Base-by-base conservation (phyloP, 1,140 invertebrate genomes). In the Hyles vespertilio region DNA sequence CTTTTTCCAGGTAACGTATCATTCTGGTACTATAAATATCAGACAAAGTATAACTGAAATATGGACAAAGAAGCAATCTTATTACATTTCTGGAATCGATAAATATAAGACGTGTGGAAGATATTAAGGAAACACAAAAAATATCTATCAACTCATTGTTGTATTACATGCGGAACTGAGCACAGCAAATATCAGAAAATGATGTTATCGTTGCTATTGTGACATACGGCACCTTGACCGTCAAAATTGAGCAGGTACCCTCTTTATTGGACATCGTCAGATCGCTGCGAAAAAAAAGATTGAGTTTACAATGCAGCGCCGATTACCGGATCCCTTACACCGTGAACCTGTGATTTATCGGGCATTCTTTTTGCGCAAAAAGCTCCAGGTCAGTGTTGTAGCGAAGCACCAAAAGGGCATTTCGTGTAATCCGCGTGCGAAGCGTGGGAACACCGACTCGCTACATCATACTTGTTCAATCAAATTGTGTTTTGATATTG, bases 391-490 rank as follows among this genome's bases (percentile, higher is more conserved):
- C 78, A 86, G 81, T 76, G 70, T 76, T 56, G 70, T 44, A 74
- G 61, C 72, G 85, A 85, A 84, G 77, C 81, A 77, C 79, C 78
- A 84, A 83, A 86, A 86, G 80, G 75, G 79, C 81, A 84, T 84
- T 80, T 74, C 69, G 70, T 81, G 80, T 87, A 87, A 88, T 82
- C 82, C 81, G 72, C 63, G 59, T 53, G 59, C 69, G 56, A 49
- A 79, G 54, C 85, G 85, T 88, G 85, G 84, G 85, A 88, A 88
- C 52, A 40, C 5, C 5, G 36, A 8, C 36, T 8, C 5, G 36
- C 36, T 5, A 40, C 36, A 40, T 40, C 8, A 40, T 40, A 40
- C 36, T 8, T 40, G 36, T 40, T 40, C 36, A 8, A 40, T 40
- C 5, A 40, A 40, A 40, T 40, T 40, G 36, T 40, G 36, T 40